Percentiles rank a stretch among this genome's conserved stretches.
These are phyloP conservation scores for Platyura marginata DNA, from an alignment of 1,140 invertebrate genomes.

Conservation along the genomic window DNA sequence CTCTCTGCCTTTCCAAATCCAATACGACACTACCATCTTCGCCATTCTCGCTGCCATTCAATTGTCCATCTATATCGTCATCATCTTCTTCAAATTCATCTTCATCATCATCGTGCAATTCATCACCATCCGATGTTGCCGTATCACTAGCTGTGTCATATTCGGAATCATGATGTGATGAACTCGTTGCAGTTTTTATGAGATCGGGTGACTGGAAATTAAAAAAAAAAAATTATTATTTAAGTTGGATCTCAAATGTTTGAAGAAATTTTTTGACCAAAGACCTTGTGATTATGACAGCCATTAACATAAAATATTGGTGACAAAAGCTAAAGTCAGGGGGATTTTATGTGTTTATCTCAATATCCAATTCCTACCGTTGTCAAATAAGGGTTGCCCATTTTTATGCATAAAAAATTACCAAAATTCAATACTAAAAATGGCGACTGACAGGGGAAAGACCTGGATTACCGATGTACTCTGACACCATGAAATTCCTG, in stretches of 20 bases:
- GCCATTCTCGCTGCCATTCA: conserved; percentile 21
- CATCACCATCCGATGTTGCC: background rate
- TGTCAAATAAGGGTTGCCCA: no score
- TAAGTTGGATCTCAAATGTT: background rate
- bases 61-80: conserved; percentile 7
- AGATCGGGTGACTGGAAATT: background rate
- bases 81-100: conserved; percentile 20
- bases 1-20: conserved; percentile 25
- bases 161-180: background rate
- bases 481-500: no score
- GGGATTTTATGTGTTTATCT: no score
- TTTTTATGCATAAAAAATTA: no score
- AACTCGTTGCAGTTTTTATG: background rate
- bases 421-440: no score
- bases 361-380: no score
- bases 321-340: no score
- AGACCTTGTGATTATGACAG: no score
- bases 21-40: conserved; percentile 30
- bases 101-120: background rate
- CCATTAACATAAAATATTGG: no score
- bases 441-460: no score
- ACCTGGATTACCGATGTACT: no score
- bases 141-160: conserved; percentile 1
- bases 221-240: background rate
- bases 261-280: no score